Percentiles rank a stretch among this genome's conserved stretches.
Evolutionary conservation across 2,888 invertebrate genomes (phyloP).

Genomic region (Microplitis deprimator): DNA sequence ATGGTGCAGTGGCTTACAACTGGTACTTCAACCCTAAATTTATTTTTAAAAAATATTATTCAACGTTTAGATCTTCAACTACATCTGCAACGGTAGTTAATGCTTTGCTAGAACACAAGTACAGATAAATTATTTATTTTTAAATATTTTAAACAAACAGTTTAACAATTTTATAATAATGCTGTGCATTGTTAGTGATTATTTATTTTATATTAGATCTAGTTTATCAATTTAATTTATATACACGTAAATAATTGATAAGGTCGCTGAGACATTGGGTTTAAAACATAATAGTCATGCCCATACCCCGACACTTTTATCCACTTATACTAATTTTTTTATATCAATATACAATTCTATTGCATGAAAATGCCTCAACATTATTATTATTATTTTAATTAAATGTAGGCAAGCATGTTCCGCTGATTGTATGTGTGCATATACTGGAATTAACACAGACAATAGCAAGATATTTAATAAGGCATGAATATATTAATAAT

Average conservation of each 20-base stretch:
- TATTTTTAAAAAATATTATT: background rate
- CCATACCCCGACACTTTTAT: slow-evolving; percentile 67
- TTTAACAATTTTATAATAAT: background rate
- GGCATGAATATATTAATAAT: slow-evolving; percentile 23
- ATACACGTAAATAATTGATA: slow-evolving; percentile 45
- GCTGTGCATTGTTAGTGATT: slow-evolving; percentile 5
- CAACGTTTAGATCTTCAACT: background rate
- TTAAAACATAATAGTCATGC: slow-evolving; percentile 65
- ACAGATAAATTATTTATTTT: background rate
- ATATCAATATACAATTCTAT: slow-evolving; percentile 11
- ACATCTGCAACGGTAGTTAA: background rate
- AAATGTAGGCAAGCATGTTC: slow-evolving; percentile 5
- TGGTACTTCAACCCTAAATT: too few relatives aligned
- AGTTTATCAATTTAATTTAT: background rate
- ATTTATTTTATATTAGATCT: slow-evolving; percentile 4
- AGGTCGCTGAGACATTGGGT: slow-evolving; percentile 72
- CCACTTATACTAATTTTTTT: slow-evolving; percentile 24
- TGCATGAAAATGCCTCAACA: background rate
- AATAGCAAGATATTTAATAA: slow-evolving; percentile 12
- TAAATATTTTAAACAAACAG: background rate
- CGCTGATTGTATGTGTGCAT: background rate
- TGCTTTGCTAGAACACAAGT: background rate
- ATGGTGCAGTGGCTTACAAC: too few relatives aligned
- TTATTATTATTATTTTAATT: background rate
- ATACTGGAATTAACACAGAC: slow-evolving; percentile 15